A percentile compares a stretch with the other conserved stretches of the same genome.
Evolutionary conservation across 2,113 vertebrate genomes (phyloP).

Genomic region (Dromas ardeola): DNA sequence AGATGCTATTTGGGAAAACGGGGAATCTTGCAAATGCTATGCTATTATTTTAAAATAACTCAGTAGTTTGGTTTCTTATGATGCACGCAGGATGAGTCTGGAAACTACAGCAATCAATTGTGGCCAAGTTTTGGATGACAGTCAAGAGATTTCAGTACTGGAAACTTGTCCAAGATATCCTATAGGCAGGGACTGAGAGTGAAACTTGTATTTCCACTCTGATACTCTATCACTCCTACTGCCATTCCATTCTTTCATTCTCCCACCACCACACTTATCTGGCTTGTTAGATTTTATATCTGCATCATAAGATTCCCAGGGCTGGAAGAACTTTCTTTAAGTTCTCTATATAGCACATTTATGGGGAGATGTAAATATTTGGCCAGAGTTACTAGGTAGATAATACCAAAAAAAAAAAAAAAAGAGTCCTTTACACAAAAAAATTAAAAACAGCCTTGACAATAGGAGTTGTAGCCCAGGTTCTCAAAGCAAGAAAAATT

Average conservation of each 20-base stretch:
- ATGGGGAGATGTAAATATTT: background rate
- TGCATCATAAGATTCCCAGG: background rate
- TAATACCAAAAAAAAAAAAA: background rate
- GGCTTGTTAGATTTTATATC: background rate
- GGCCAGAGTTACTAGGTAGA: background rate
- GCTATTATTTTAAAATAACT: background rate
- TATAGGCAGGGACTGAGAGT: background rate
- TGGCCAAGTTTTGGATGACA: background rate
- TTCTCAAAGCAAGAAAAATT: background rate
- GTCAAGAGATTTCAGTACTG: background rate
- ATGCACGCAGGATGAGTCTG: background rate
- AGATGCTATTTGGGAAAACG: background rate
- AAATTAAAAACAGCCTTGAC: background rate
- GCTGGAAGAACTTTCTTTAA: background rate
- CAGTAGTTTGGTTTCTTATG: slow-evolving; percentile 16
- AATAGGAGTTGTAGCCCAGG: background rate
- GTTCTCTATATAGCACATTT: background rate
- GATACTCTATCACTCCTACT: background rate
- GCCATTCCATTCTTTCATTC: background rate
- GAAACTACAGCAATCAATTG: slow-evolving; percentile 25
- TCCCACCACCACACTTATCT: background rate
- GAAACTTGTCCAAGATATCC: background rate
- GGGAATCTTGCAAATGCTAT: background rate
- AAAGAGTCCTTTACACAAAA: background rate
- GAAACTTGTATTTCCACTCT: background rate